Percentiles rank a stretch among this genome's conserved stretches.
phyloP scores from a whole-genome alignment of 35 echinoderm and acorn worm species.

The Eucidaris tribuloides region DNA sequence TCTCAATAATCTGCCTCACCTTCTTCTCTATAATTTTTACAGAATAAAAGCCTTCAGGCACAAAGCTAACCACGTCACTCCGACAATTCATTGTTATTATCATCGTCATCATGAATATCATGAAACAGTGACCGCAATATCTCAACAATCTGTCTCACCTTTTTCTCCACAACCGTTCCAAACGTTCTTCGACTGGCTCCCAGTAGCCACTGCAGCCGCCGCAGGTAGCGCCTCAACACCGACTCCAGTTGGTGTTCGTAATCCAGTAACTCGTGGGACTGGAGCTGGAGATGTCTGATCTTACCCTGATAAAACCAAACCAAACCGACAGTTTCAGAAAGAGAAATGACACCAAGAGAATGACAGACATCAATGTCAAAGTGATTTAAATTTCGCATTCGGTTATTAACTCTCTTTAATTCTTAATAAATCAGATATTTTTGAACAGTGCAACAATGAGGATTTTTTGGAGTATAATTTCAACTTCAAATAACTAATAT shows the following conservation, averaged over 20 bases:
- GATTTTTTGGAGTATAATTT: too few relatives aligned
- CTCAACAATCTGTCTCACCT: slow-evolving; percentile 40
- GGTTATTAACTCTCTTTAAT: neutral
- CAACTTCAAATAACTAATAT: too few relatives aligned
- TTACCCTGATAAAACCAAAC: slow-evolving; percentile 45
- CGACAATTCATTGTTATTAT: too few relatives aligned
- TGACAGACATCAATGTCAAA: neutral
- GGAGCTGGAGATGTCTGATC: slow-evolving; percentile 90
- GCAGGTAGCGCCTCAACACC: slow-evolving; percentile 80
- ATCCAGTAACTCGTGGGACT: slow-evolving; percentile 87
- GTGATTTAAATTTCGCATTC: neutral
- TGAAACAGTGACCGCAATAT: too few relatives aligned
- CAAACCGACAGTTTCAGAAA: too few relatives aligned
- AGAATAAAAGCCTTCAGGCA: too few relatives aligned
- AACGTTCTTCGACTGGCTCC: slow-evolving; percentile 93
- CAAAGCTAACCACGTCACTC: too few relatives aligned
- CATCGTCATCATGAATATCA: too few relatives aligned
- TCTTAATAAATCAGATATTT: neutral
- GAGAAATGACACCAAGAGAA: neutral
- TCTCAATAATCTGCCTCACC: too few relatives aligned
- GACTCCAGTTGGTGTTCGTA: slow-evolving; percentile 88
- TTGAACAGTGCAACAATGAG: too few relatives aligned
- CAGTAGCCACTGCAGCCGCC: slow-evolving; percentile 94
- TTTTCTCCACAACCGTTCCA: slow-evolving; percentile 92
- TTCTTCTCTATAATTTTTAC: too few relatives aligned